Evolutionary conservation across 2,113 vertebrate species (phyloP), one percentile per base, ranked within the genome.

Genomic region (Leucoraja erinaceus): DNA sequence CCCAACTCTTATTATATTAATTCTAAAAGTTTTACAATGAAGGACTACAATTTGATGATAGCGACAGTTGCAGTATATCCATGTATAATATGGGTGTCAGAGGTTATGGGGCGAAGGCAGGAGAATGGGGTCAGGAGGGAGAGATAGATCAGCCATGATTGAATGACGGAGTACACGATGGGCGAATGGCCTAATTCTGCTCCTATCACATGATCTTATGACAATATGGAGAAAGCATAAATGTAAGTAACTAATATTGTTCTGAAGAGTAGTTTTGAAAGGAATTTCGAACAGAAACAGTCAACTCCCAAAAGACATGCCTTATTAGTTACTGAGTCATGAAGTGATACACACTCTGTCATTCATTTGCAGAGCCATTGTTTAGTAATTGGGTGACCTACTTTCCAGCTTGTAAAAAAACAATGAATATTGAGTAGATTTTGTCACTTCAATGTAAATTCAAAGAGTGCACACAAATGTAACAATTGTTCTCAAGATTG

Each of bases 1-100:
- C n/a, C n/a, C n/a, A n/a, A n/a, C n/a, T n/a, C n/a, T n/a, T n/a
- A n/a, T 84, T 84, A 22, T 59, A n/a, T 84, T 84, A 9, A 84
- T 84, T 84, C 54, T 61, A 59, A 84, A 28, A 59, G 22, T 84
- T 84, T 84, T 84, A 84, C 47, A 84, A 84, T 84, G 47, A 84
- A 84, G 54, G 28, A 25, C 78, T 20, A 9, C 22, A 56, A 59
- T 28, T 83, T 83, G 47, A 20, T 59, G 81, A 10, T 25, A 84
- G 54, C 22, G 2, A n/a, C 25, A 28, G 81, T 84, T 84, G 54
- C 22, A 81, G 5, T 8, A 81, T 56, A 22, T 33, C 78, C 38
- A 81, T 54, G 18, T 22, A 81, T 20, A 54, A 22, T 54, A 81
- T n/a, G n/a, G n/a, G n/a, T n/a, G 38, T 47, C 38, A 47, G 3